Conservation (phyloP, 2,797 vertebrate species). For the Coregonus sp. region DNA sequence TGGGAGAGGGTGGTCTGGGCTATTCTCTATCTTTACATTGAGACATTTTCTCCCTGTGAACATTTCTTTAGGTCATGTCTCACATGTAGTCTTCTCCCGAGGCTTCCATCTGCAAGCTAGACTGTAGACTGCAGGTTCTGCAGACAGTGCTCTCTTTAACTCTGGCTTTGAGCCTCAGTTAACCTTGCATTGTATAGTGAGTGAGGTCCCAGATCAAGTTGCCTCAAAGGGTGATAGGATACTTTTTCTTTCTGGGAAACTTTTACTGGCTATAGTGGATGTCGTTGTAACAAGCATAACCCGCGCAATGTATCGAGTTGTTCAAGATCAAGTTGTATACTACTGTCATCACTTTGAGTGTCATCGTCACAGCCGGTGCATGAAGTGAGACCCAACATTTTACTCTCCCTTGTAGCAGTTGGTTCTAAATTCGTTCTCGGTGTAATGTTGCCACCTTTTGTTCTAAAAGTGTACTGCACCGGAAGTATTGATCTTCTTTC, state of each 20-base stretch:
- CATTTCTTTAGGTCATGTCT: not conserved
- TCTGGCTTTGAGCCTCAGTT: too few species aligned
- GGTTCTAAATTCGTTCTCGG: not conserved
- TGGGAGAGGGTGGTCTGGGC: not conserved
- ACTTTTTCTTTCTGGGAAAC: not conserved
- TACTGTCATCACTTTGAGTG: not conserved
- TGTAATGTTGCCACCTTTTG: slow-evolving; percentile 28
- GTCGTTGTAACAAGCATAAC: not conserved
- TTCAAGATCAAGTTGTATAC: not conserved
- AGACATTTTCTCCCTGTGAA: not conserved
- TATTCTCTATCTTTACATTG: not conserved
- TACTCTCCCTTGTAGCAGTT: not conserved
- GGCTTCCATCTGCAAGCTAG: not conserved
- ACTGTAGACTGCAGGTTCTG: not conserved
- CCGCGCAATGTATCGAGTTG: not conserved
- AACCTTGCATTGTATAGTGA: too few species aligned
- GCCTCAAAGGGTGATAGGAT: not conserved
- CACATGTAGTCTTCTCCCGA: not conserved
- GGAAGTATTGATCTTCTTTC: not conserved
- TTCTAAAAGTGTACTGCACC: not conserved
- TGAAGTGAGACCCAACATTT: not conserved
- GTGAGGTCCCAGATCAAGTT: not conserved
- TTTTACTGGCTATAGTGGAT: not conserved
- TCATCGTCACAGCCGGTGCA: not conserved
- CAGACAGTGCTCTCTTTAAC: not conserved